Percentiles rank a stretch among this genome's conserved stretches.
Conservation (phyloP, 1,140 invertebrate genomes). For the Magallana ariakensis region DNA sequence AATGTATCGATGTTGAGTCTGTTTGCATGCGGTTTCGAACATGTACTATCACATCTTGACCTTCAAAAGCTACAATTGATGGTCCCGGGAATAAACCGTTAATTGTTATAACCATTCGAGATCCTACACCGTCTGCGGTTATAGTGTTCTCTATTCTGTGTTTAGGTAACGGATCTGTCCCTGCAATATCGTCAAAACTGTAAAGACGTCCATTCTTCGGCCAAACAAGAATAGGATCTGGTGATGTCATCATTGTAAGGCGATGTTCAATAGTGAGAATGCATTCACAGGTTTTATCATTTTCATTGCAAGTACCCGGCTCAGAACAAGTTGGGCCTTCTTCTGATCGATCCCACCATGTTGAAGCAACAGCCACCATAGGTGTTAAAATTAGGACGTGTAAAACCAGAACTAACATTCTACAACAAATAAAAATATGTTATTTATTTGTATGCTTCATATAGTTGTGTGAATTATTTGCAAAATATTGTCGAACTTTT, state of each 20-base stretch:
- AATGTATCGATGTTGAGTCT: slow-evolving; percentile 91
- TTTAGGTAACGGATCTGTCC: background rate
- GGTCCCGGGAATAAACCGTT: slow-evolving; percentile 73
- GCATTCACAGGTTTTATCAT: too few relatives aligned
- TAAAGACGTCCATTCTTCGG: slow-evolving; percentile 55
- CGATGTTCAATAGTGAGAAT: too few relatives aligned
- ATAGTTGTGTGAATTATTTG: too few relatives aligned
- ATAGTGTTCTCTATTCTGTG: slow-evolving; percentile 51
- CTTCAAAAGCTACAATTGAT: slow-evolving; percentile 87
- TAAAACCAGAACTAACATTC: too few relatives aligned
- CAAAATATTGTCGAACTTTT: too few relatives aligned
- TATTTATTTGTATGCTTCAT: too few relatives aligned
- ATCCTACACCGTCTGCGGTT: slow-evolving; percentile 64
- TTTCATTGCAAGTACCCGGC: too few relatives aligned
- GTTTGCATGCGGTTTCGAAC: slow-evolving; percentile 91
- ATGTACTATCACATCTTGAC: slow-evolving; percentile 91
- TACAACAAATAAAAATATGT: too few relatives aligned
- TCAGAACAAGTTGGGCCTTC: too few relatives aligned
- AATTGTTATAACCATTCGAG: slow-evolving; percentile 62
- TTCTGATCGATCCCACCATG: too few relatives aligned
- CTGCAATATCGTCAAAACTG: slow-evolving; percentile 47
- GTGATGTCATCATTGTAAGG: slow-evolving; percentile 64
- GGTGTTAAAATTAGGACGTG: too few relatives aligned
- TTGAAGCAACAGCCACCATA: too few relatives aligned
- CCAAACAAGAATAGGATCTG: slow-evolving; percentile 34